Base-by-base conservation (phyloP, 2,113 vertebrate genomes). In the Tychaedon coryphoeus region DNA sequence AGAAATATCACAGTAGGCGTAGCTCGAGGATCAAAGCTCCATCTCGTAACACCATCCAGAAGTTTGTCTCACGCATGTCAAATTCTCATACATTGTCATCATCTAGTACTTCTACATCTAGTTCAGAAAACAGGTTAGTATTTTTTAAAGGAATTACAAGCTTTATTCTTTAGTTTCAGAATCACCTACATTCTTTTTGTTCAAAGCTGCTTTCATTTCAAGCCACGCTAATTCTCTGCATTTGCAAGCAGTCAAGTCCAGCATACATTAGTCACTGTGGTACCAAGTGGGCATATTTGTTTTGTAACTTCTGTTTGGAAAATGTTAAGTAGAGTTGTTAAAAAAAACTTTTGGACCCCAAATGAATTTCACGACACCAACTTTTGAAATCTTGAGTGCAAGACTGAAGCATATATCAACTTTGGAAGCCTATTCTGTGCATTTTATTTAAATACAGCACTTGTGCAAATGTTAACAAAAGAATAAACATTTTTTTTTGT, bases 11-110 rank as follows among this genome's bases (percentile, higher is more conserved):
- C 98, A 99, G 97, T 97, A 98, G 98, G 82, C 98, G 99, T 96
- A 99, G 98, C 98, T 99, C 99, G 8, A 98, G 99, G 92, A 99
- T 99, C 98, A 99, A 99, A 98, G 99, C 99, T 86, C 99, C 99
- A 94, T 99, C 99, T 91, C 98, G 99, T 97, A 99, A 97, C 97
- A 99, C 99, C 98, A 99, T 99, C 97, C 98, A 99, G 98, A 99
- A 99, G 98, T 99, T 99, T 97, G 99, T 99, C 70, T 99, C 99
- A 84, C 98, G 99, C 97, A 99, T 99, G 98, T 99, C 99, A 90
- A 99, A 98, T 96, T 98, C 99, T 71, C 99, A 99, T 97, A 98
- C 98, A 89, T 97, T 98, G 94, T 98, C 98, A 94, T 98, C 98
- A 87, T 98, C 98, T 96, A 99, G 98, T 96, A 98, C 98, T 79